These are phyloP conservation scores for Pongo abelii DNA, from an alignment of 2,113 vertebrate species.

Conservation along the genomic window DNA sequence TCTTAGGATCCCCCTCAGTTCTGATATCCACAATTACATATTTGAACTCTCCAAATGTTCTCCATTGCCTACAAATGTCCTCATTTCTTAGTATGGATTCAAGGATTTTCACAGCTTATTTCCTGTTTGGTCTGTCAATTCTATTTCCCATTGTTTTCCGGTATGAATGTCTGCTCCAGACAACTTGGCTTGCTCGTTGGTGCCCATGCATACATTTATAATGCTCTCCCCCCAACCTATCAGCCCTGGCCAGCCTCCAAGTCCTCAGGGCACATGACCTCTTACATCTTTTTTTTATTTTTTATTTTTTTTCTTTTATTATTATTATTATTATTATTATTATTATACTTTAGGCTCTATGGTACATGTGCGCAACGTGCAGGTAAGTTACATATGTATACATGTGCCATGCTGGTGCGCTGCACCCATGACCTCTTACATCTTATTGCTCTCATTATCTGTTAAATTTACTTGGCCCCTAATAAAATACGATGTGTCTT, in stretches of 20 bases:
- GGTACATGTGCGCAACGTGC: too few relatives aligned
- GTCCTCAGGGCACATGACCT: not conserved
- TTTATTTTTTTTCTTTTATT: too few relatives aligned
- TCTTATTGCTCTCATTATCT: not conserved
- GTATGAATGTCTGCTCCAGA: not conserved
- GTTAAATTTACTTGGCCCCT: not conserved
- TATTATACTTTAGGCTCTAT: too few relatives aligned
- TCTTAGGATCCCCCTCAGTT: not conserved
- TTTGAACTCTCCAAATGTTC: not conserved
- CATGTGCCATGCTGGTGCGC: too few relatives aligned
- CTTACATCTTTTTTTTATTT: not conserved
- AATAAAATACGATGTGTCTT: not conserved
- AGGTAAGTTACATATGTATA: too few relatives aligned
- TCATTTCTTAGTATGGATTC: not conserved
- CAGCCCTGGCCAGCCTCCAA: not conserved
- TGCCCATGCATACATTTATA: not conserved
- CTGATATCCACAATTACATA: too few relatives aligned
- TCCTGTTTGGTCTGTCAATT: not conserved
- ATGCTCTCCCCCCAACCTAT: too few relatives aligned
- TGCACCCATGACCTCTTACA: not conserved
- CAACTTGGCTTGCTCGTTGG: accelerated
- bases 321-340: too few relatives aligned
- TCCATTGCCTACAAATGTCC: not conserved
- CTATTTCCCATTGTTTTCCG: not conserved
- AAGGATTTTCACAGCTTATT: not conserved